Conservation (phyloP, 1,140 invertebrate genomes). For the Hesperophylax magnus region DNA sequence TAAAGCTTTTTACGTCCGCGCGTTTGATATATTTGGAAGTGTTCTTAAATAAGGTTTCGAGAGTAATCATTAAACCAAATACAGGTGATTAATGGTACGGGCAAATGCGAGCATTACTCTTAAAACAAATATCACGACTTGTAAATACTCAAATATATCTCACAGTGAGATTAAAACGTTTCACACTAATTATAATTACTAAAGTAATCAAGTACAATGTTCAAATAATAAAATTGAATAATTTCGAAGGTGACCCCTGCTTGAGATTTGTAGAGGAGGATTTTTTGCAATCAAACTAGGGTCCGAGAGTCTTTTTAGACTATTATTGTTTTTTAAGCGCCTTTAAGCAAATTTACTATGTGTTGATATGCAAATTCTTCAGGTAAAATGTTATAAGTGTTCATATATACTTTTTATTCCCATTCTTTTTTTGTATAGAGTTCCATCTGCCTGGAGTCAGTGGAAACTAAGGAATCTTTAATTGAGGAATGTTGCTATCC, state of each 20-base stretch:
- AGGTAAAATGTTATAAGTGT: too few species aligned
- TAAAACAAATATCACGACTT: slow-evolving; percentile 44
- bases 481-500: too few species aligned
- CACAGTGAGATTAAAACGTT: slow-evolving; percentile 41
- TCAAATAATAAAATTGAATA: slow-evolving; percentile 9
- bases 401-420: too few species aligned
- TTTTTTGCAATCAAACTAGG: too few species aligned
- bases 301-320: too few species aligned
- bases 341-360: too few species aligned
- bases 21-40: slow-evolving; percentile 37
- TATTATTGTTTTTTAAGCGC: too few species aligned
- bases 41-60: slow-evolving; percentile 30
- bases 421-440: too few species aligned
- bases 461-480: too few species aligned
- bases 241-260: not conserved
- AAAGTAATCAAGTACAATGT: slow-evolving; percentile 24
- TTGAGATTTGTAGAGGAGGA: not conserved
- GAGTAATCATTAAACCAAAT: slow-evolving; percentile 45
- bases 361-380: too few species aligned
- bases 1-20: slow-evolving; percentile 14
- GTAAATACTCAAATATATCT: slow-evolving; percentile 39
- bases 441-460: too few species aligned
- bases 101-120: slow-evolving; percentile 38
- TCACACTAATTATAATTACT: slow-evolving; percentile 38
- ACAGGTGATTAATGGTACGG: slow-evolving; percentile 35